Conservation (phyloP, 2,888 invertebrate genomes). For the Hirtodrosophila duncani region DNA sequence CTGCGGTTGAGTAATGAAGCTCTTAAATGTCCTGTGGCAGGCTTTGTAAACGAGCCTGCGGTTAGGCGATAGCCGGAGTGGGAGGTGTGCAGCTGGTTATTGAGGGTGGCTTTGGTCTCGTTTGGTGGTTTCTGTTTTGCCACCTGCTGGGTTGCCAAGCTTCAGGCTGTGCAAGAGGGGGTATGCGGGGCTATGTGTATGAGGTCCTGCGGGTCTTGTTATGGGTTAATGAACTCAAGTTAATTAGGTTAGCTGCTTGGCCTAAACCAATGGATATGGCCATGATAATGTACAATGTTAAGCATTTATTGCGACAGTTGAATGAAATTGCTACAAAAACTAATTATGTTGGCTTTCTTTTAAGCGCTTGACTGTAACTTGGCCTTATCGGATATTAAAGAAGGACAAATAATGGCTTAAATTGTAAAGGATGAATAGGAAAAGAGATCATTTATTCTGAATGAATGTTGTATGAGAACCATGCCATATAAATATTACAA, state of each 20-base stretch:
- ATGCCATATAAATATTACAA: too few species aligned
- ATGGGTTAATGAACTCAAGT: constrained; percentile 54
- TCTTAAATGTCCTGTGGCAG: constrained; percentile 44
- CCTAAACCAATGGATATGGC: constrained; percentile 1
- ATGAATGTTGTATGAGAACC: too few species aligned
- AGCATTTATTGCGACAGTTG: too few species aligned
- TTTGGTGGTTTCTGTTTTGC: constrained; percentile 11
- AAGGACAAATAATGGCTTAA: too few species aligned
- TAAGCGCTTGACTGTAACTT: too few species aligned
- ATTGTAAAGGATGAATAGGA: too few species aligned
- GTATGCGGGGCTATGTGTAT: not conserved
- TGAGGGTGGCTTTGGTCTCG: constrained; percentile 18
- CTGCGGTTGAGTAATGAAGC: constrained; percentile 43
- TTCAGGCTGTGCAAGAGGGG: not conserved
- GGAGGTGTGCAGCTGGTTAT: constrained; percentile 4
- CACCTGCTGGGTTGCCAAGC: constrained; percentile 43
- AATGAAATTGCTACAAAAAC: too few species aligned
- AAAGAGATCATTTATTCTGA: too few species aligned
- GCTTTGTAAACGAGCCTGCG: constrained; percentile 47
- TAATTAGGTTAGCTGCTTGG: constrained; percentile 29
- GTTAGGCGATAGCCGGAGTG: too few species aligned
- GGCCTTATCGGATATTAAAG: too few species aligned
- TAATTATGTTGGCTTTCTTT: too few species aligned
- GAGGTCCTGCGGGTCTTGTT: not conserved
- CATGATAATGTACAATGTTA: too few species aligned